Base-by-base conservation (phyloP, 2,888 invertebrate genomes). In the Cephus spinipes region DNA sequence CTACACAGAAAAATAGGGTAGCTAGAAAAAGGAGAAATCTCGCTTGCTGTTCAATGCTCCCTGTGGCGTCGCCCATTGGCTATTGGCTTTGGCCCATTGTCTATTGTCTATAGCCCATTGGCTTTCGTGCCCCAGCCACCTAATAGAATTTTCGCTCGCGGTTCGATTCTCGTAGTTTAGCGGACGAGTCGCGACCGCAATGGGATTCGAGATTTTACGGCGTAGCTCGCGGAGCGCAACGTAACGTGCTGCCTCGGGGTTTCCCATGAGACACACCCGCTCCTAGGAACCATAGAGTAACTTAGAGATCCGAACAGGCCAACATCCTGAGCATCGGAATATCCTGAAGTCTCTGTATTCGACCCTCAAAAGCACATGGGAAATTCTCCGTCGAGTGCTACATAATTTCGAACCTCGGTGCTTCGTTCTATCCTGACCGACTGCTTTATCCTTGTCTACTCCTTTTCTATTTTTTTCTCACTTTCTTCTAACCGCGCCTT, bases 311-410 rank as follows among this genome's bases (percentile, higher is more conserved):
- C 32, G 30, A 40, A 15, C 40, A 15, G 40, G 12, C 69, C 69
- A 32, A 30, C 31, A 32, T 30, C 69, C 69, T 30, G 12, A 69
- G 31, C 69, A 69, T 15, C 69, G 6, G 69, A 40, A 40, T 40
- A 40, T 40, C 40, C 15, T 40, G 15, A 15, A 15, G 15, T 40
- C 40, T 15, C 40, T 40, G 40, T 40, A 40, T 30, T 73, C 75
- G 74, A 78, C 68, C 75, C 75, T 32, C 33, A 78, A 78, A 78
- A 76, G 55, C 81, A 81, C 81, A 81, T 78, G 81, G 81, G 81
- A 81, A 81, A 81, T 81, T 81, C 73, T 55, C 55, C 40, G 69
- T 32, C 35, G 69, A 77, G 77, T 77, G 74, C 77, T 77, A 73
- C 74, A 74, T 77, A 77, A 77, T 77, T 74, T 77, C 77, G 77